A percentile compares a stretch with the other conserved stretches of the same genome.
Evolutionary conservation across 2,113 vertebrate genomes (phyloP).

Genomic region (Zapus hudsonius): DNA sequence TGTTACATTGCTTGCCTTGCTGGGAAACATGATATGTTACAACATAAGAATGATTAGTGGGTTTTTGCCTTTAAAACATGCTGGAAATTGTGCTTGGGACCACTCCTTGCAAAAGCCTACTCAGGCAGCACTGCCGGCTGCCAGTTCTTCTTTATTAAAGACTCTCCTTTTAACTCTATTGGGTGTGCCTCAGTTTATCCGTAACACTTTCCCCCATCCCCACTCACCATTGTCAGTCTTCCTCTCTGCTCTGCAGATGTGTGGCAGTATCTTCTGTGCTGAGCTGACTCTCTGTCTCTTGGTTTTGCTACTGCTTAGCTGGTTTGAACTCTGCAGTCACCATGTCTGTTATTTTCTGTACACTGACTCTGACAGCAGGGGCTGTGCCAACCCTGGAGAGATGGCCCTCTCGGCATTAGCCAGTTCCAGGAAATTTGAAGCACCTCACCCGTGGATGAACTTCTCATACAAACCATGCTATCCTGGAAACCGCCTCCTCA

Average conservation of each 20-base stretch:
- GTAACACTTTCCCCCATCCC: background rate
- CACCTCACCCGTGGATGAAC: fast-evolving
- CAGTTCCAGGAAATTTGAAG: background rate
- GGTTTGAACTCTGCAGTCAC: background rate
- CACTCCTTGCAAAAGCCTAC: too few species aligned
- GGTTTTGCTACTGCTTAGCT: background rate
- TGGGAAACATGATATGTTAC: too few species aligned
- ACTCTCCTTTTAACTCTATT: too few species aligned
- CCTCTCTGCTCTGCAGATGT: fast-evolving
- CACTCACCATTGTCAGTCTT: background rate
- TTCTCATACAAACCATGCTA: background rate
- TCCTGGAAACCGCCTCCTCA: background rate
- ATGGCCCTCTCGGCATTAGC: background rate
- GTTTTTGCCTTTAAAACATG: too few species aligned
- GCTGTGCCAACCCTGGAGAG: background rate
- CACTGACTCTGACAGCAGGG: background rate
- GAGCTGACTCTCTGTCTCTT: background rate
- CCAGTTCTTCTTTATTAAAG: too few species aligned
- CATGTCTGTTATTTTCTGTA: background rate
- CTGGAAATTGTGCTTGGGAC: too few species aligned
- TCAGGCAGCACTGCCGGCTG: too few species aligned
- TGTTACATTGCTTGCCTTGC: too few species aligned
- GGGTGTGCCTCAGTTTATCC: too few species aligned
- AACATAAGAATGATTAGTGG: too few species aligned
- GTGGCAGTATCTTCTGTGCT: background rate